Evolutionary conservation across 2,888 invertebrate species (phyloP).

Genomic region (Theodoxus fluviatilis): DNA sequence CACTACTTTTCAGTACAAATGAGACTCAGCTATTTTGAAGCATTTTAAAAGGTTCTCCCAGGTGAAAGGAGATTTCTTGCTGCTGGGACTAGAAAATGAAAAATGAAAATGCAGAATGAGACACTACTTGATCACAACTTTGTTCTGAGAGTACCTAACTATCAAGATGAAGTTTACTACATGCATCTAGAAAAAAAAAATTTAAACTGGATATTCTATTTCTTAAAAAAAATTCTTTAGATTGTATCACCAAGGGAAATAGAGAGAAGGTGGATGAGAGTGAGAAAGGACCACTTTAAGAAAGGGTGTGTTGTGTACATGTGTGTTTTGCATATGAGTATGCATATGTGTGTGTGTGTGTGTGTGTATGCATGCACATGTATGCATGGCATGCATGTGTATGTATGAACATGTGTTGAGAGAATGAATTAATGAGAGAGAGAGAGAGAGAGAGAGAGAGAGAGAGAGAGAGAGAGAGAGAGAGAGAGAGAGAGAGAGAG

Average conservation of each 20-base stretch:
- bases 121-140: too few species aligned
- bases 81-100: too few species aligned
- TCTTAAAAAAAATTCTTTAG: background rate
- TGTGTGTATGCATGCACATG: background rate
- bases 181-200: too few species aligned
- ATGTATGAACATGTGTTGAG: background rate
- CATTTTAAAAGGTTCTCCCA: too few species aligned
- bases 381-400: background rate
- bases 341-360: background rate
- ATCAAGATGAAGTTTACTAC: too few species aligned
- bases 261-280: background rate
- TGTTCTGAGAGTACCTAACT: too few species aligned
- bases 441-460: background rate
- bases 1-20: too few species aligned
- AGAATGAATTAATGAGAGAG: constrained; percentile 15
- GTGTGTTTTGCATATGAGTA: background rate
- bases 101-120: too few species aligned
- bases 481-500: background rate
- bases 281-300: background rate
- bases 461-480: background rate
- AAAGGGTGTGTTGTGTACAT: background rate
- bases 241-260: background rate
- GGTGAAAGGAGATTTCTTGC: too few species aligned
- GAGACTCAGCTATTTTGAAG: too few species aligned
- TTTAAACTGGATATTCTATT: background rate